Base-by-base conservation (phyloP, 2,113 vertebrate species). In the Cettia cetti region DNA sequence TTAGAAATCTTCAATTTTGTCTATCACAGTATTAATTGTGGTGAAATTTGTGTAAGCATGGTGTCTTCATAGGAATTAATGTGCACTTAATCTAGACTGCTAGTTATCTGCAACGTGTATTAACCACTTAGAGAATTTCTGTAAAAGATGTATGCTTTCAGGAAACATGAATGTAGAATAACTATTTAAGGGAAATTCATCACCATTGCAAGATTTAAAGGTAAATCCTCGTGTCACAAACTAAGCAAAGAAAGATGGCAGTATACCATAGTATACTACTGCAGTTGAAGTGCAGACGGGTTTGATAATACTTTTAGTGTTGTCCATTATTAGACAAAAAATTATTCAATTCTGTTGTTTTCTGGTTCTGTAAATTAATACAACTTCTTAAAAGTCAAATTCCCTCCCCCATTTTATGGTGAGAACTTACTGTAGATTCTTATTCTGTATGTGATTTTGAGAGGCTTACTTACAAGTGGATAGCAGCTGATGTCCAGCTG, bases 21-120 rank as follows among this genome's bases (percentile, higher is more conserved):
- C 93, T 94, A 68, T 90, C 28, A 65, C 93, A 86, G 63, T 52
- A 65, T 84, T 88, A 95, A 83, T 95, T 80, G 39, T 64, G 44
- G 83, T 94, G 71, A 95, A 89, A 52, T 88, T 96, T 82, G 80
- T 93, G 68, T 89, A 84, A 96, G 93, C 83, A 80, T 15, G 21
- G 42, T 76, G 95, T 96, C 82, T 97, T 95, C 70, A 39, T 63
- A 95, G 60, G 76, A 96, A 92, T 96, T 97, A 98, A 97, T 91
- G 88, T 94, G 84, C 3, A 33, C 68, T 96, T 97, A 97, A 92
- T 94, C 71, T 37, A 50, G 81, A 85, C 50, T 91, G 76, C 82
- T 97, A 82, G 82, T 94, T 87, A 93, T 96, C 60, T 92, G 66
- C 78, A 74, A 89, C 94, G 69, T 86, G 85, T 53, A 90, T 84